Evolutionary conservation across 1,140 invertebrate genomes (phyloP).

Genomic region (Caenorhabditis remanei): DNA sequence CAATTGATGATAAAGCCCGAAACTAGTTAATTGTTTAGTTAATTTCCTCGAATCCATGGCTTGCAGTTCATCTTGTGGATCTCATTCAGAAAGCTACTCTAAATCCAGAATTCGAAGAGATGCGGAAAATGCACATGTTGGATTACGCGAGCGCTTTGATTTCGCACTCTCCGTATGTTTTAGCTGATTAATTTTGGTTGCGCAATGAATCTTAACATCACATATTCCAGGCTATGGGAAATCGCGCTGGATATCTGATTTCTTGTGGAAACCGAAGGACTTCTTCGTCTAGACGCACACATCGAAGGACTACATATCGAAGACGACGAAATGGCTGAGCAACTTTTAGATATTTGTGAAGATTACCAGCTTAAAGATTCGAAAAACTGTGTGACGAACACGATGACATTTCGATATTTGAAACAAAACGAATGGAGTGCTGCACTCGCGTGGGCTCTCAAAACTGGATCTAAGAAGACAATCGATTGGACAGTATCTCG

Average conservation of each 20-base stretch:
- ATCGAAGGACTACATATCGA: conserved; percentile 41
- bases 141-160: conserved; percentile 29
- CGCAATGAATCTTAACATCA: neutral
- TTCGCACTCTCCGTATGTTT: conserved; percentile 33
- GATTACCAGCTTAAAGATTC: neutral
- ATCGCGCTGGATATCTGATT: conserved; percentile 26
- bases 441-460: conserved; percentile 16
- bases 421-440: conserved; percentile 27
- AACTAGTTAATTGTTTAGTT: neutral
- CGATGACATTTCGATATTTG: conserved; percentile 18
- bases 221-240: conserved; percentile 7
- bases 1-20: neutral
- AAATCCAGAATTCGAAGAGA: conserved; percentile 25
- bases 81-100: conserved; percentile 23
- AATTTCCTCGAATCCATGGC: conserved; percentile 27
- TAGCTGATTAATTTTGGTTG: no score
- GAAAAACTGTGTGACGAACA: conserved; percentile 36
- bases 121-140: conserved; percentile 29
- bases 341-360: conserved; percentile 18
- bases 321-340: conserved; percentile 45
- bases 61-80: conserved; percentile 32
- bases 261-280: conserved; percentile 10
- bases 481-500: conserved; percentile 29
- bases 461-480: conserved; percentile 36
- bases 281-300: conserved; percentile 12